Conservation (phyloP, 2,113 vertebrate species). For the Tyrannus savana region DNA sequence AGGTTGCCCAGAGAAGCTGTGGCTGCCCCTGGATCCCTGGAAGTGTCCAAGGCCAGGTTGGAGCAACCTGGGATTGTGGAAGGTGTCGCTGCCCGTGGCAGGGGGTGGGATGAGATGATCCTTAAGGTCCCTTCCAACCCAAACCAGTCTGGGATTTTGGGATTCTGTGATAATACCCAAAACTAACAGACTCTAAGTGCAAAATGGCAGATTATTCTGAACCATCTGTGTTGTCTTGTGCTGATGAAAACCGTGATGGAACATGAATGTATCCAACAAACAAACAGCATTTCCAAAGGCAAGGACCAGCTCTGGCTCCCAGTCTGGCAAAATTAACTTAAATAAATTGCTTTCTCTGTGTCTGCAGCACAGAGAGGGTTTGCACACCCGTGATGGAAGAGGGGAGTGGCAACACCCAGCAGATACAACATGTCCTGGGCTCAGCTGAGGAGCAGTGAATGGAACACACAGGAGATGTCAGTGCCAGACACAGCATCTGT, state of each 20-base stretch:
- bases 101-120: background rate
- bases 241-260: background rate
- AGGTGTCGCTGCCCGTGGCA: background rate
- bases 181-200: background rate
- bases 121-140: background rate
- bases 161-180: background rate
- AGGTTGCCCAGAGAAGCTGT: background rate
- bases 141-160: background rate
- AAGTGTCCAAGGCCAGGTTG: background rate
- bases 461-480: background rate
- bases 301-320: background rate
- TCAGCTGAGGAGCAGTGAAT: background rate
- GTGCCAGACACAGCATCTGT: background rate
- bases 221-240: background rate
- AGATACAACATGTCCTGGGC: background rate
- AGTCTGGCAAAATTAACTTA: background rate
- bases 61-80: background rate
- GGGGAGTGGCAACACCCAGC: background rate
- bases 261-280: accelerated
- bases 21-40: background rate
- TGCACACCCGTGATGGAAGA: background rate
- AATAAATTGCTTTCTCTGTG: background rate
- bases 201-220: background rate
- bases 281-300: background rate
- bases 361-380: background rate